Evolutionary conservation across 35 echinoderm and acorn worm genomes (phyloP).

Genomic region (Heliocidaris erythrogramma): DNA sequence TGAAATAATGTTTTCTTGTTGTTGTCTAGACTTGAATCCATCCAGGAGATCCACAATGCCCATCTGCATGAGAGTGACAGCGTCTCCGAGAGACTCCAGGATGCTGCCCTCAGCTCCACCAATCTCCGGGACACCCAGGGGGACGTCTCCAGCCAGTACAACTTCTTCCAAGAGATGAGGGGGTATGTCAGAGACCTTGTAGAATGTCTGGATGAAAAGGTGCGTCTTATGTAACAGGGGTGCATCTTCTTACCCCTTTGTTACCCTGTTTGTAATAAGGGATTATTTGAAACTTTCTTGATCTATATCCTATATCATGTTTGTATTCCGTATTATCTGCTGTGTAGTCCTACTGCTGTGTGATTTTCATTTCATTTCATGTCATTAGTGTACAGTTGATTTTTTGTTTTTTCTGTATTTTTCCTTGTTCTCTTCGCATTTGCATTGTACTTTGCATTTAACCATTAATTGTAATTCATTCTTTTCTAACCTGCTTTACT

Average conservation of each 20-base stretch:
- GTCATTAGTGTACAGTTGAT: too few relatives aligned
- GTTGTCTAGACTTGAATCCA: conserved; percentile 66
- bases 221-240: conserved; percentile 55
- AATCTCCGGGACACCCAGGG: conserved; percentile 76
- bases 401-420: too few relatives aligned
- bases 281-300: neutral
- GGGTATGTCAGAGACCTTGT: conserved; percentile 94
- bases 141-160: conserved; percentile 71
- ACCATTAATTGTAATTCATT: too few relatives aligned
- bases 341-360: too few relatives aligned
- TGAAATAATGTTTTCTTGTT: neutral
- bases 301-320: neutral
- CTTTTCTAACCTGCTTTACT: too few relatives aligned
- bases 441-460: too few relatives aligned
- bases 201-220: conserved; percentile 97
- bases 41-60: conserved; percentile 76
- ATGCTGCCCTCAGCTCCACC: conserved; percentile 59
- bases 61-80: conserved; percentile 81
- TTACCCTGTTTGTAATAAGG: neutral
- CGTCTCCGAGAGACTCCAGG: conserved; percentile 66
- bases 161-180: conserved; percentile 98
- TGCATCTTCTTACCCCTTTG: neutral
- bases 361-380: too few relatives aligned
- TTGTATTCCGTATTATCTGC: neutral
- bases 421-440: too few relatives aligned